Percentiles rank a stretch among this genome's conserved stretches.
phyloP scores from a whole-genome alignment of 2,888 invertebrate genomes.

The Vesta saturnalis region DNA sequence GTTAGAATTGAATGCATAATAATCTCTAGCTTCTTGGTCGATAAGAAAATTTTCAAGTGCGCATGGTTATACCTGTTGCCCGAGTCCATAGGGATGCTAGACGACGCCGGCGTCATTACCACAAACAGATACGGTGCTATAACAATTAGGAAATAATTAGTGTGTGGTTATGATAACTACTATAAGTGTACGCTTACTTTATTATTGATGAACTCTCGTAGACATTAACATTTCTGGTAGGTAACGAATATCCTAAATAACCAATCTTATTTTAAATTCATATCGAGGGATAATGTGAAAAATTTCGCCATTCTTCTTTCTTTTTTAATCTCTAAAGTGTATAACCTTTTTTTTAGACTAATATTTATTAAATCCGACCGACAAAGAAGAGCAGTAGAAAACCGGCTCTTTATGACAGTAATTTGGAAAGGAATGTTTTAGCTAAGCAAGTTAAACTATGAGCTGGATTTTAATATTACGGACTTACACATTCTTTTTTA shows the following conservation, averaged over 20 bases:
- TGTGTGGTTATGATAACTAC: constrained; percentile 37
- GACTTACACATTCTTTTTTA: not conserved
- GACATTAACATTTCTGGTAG: not conserved
- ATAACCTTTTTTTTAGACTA: not conserved
- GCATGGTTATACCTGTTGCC: constrained; percentile 52
- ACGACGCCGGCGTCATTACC: constrained; percentile 43
- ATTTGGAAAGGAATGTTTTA: not conserved
- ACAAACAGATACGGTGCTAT: constrained; percentile 38
- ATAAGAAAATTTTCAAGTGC: constrained; percentile 35
- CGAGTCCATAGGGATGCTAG: constrained; percentile 47
- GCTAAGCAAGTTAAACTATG: not conserved
- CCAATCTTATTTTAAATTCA: not conserved
- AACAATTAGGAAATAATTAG: constrained; percentile 43
- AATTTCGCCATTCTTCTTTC: not conserved
- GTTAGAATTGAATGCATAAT: constrained; percentile 28
- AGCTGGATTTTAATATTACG: not conserved
- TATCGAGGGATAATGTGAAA: too few species aligned
- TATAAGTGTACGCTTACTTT: constrained; percentile 15
- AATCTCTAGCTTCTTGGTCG: constrained; percentile 36
- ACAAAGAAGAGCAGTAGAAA: not conserved
- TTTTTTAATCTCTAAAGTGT: not conserved
- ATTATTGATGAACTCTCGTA: not conserved
- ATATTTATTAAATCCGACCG: not conserved
- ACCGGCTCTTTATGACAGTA: not conserved
- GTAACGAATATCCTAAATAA: too few species aligned